Conservation (phyloP, 2,797 vertebrate species). For the Cottoperca gobio region DNA sequence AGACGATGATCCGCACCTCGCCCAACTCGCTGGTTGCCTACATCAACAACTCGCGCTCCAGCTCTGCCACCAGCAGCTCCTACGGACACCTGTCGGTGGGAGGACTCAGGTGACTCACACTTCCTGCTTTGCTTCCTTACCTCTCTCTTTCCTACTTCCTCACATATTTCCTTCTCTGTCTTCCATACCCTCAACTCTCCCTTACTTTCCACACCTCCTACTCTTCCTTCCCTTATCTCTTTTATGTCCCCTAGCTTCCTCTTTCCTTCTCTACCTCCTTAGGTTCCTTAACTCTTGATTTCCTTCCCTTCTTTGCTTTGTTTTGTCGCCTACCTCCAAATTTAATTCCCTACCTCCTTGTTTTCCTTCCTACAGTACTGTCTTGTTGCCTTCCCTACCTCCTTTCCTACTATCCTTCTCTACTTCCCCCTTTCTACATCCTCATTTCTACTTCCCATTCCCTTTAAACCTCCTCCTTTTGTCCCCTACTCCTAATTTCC, state of each 20-base stretch:
- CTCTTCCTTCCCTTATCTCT: neutral
- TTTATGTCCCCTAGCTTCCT: neutral
- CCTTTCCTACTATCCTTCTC: no score
- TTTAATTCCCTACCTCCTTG: neutral
- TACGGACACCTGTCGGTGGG: slow-evolving; percentile 96
- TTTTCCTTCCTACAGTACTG: neutral
- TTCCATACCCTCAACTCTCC: no score
- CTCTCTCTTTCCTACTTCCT: no score
- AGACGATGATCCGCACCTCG: slow-evolving; percentile 97
- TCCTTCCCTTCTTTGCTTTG: no score
- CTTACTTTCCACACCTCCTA: neutral
- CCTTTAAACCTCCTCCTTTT: no score
- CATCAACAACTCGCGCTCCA: slow-evolving; percentile 97
- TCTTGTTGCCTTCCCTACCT: neutral
- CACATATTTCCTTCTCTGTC: no score
- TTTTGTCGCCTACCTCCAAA: neutral
- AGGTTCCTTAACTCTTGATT: no score
- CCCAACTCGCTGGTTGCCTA: slow-evolving; percentile 97
- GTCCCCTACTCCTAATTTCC: no score
- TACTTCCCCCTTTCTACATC: no score
- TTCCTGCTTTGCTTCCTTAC: no score
- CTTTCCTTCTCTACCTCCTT: neutral
- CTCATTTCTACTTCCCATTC: no score
- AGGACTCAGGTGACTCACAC: slow-evolving; percentile 68
- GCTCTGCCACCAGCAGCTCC: slow-evolving; percentile 93